Conservation (phyloP, 2,113 vertebrate species). For the Climacteris rufus region DNA sequence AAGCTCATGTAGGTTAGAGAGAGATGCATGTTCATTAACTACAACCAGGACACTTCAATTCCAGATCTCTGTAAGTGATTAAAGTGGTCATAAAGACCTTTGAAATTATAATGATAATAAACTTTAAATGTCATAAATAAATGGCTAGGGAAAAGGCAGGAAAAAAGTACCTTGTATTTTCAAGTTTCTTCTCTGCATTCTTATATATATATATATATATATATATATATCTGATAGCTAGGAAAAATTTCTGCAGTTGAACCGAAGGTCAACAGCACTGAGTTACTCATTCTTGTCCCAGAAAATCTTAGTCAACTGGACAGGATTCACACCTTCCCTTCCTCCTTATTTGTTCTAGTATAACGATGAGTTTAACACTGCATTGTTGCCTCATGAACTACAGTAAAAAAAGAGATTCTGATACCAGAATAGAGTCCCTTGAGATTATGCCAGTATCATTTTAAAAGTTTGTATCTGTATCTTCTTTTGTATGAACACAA, state of each 20-base stretch:
- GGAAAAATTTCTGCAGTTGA: background rate
- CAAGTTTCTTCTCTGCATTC: background rate
- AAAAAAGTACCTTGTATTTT: background rate
- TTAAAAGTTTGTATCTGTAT: background rate
- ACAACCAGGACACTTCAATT: background rate
- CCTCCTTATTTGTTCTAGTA: background rate
- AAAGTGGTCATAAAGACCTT: background rate
- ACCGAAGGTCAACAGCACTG: background rate
- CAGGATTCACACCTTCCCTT: background rate
- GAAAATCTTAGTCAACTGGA: background rate
- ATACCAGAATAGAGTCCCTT: background rate
- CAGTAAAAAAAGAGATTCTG: background rate
- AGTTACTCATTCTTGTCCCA: background rate
- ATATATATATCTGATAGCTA: background rate
- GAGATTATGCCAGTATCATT: background rate
- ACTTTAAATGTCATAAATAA: background rate
- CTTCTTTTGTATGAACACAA: background rate
- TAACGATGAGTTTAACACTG: background rate
- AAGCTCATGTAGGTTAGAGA: background rate
- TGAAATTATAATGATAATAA: background rate
- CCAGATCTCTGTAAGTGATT: background rate
- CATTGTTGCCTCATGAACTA: background rate
- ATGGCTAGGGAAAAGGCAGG: background rate
- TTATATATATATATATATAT: background rate
- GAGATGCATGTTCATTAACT: background rate